Evolutionary conservation across 2,888 invertebrate genomes (phyloP), one percentile per base, ranked within the genome.

Genomic region (Branchellion lobata): DNA sequence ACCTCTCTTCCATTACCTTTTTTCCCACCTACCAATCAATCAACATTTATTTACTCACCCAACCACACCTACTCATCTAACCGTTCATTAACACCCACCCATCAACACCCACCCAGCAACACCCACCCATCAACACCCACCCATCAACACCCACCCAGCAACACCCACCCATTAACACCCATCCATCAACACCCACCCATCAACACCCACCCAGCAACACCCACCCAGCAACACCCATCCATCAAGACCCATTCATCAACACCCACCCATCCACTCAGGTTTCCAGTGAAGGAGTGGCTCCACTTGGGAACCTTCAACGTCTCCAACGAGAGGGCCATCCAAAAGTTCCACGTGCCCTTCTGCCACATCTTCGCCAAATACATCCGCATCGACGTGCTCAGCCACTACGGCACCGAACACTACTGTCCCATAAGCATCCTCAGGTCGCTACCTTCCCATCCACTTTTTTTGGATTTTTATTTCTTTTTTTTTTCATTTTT

Each of bases 341-440:
- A 97, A 87, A 92, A 91, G 83, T 96, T 96, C 85, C 91, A 92
- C 83, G 88, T 95, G 24, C 72, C n/a, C 1, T 57, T 57, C 61
- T 57, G 61, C 21, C 61, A 31, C 0, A n/a, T 77, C n/a, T 84
- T 81, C 78, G 81, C 82, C 24, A 84, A 85, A 78, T 85, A 83
- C 80, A 79, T 85, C 57, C 84, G 88, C 87, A 86, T 91, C 68
- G 98, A 99, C 85, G 90, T 99, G 85, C 91, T 94, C 82, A 94
- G 95, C 57, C 96, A 99, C 87, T 94, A 96, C 87, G 97, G 98
- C 29, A 92, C 92, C 11, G 98, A 99, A 88, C 98, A 99, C 87
- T 99, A 93, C 87, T 99, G 99, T 86, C 98, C 99, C 0, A 90
- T 99, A 82, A 96, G 96, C n/a, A 90, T 96, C 75, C 94, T 99